These are phyloP conservation scores for Venturia canescens DNA, from an alignment of 1,140 invertebrate species.

Conservation along the genomic window DNA sequence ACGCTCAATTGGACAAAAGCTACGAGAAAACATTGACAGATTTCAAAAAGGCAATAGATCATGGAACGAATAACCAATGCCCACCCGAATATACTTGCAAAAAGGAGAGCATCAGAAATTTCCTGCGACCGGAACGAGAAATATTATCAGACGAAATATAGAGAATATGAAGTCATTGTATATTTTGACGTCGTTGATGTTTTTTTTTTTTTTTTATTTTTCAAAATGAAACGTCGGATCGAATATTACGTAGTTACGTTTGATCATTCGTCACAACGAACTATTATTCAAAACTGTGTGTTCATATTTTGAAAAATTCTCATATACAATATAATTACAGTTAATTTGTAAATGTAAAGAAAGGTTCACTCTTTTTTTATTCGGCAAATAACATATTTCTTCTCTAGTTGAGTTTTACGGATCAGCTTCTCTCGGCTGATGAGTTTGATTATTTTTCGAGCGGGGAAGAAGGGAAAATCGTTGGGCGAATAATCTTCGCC, in stretches of 20 bases:
- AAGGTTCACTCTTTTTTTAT: background rate
- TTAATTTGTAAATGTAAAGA: conserved; percentile 13
- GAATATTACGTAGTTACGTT: background rate
- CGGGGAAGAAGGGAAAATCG: background rate
- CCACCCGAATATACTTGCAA: conserved; percentile 73
- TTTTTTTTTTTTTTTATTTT: background rate
- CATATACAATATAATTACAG: conserved; percentile 46
- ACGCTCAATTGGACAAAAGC: conserved; percentile 60
- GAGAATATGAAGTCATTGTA: background rate
- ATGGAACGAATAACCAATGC: conserved; percentile 68
- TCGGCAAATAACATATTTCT: background rate
- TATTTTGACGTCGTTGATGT: conserved; percentile 7
- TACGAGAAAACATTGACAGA: conserved; percentile 72
- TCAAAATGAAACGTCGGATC: conserved; percentile 37
- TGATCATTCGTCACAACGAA: conserved; percentile 5
- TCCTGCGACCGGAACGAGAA: conserved; percentile 62
- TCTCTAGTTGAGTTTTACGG: background rate
- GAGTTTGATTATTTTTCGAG: background rate
- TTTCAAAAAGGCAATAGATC: conserved; percentile 72
- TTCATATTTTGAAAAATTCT: conserved; percentile 17
- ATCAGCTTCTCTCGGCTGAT: conserved; percentile 2
- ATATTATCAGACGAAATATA: background rate
- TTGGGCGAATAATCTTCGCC: background rate
- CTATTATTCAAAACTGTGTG: conserved; percentile 11
- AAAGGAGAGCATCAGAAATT: conserved; percentile 71